These are phyloP conservation scores for Eustalomyia histrio DNA, from an alignment of 2,888 invertebrate genomes.

Conservation along the genomic window DNA sequence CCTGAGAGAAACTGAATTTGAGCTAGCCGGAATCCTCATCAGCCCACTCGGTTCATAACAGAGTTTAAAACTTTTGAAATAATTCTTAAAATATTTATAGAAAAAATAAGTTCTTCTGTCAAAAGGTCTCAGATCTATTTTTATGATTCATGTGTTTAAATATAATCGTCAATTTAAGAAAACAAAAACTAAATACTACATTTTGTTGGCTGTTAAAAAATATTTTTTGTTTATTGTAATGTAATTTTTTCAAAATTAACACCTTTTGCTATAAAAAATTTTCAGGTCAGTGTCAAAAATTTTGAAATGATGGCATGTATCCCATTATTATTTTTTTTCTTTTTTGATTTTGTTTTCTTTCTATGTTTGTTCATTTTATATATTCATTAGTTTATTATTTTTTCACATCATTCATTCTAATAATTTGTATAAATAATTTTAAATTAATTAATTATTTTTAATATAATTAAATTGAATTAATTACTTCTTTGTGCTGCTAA, in stretches of 20 bases:
- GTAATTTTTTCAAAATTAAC: too few species aligned
- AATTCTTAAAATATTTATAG: too few species aligned
- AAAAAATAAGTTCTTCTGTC: too few species aligned
- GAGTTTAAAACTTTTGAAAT: too few species aligned
- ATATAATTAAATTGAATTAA: slow-evolving; percentile 8
- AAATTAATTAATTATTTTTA: neutral
- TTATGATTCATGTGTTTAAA: neutral
- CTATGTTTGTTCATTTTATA: neutral
- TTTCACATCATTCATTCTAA: neutral
- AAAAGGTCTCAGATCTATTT: too few species aligned
- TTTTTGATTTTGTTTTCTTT: neutral
- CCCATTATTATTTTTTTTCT: too few species aligned
- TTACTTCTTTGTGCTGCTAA: neutral
- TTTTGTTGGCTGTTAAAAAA: neutral
- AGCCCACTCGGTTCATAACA: too few species aligned
- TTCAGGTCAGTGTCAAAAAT: too few species aligned
- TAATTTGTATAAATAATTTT: neutral
- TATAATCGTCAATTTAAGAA: neutral
- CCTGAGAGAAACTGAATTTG: too few species aligned
- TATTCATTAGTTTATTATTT: neutral
- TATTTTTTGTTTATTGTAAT: neutral
- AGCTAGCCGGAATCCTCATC: too few species aligned
- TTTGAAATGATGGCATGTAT: too few species aligned
- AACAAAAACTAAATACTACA: neutral
- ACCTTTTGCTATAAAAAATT: too few species aligned